These are phyloP conservation scores for Dugesia japonica DNA, from an alignment of 2,888 invertebrate genomes.

Conservation along the genomic window DNA sequence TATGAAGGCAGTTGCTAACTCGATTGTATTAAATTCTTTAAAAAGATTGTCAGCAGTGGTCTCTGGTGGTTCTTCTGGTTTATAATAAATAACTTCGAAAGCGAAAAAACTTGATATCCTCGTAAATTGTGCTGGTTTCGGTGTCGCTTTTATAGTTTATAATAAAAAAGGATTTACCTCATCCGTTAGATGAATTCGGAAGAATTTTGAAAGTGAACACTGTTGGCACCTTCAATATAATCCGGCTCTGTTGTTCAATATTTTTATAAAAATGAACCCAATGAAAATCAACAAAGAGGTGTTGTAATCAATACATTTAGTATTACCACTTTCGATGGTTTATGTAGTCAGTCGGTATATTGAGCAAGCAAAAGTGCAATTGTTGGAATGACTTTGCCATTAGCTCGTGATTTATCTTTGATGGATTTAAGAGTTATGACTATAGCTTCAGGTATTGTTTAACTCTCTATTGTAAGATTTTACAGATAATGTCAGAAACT, in stretches of 20 bases:
- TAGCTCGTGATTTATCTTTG: constrained; percentile 67
- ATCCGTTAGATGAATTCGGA: not conserved
- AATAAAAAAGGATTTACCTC: constrained; percentile 53
- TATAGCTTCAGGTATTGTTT: constrained; percentile 56
- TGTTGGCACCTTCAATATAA: constrained; percentile 79
- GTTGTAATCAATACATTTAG: constrained; percentile 86
- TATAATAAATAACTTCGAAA: constrained; percentile 57
- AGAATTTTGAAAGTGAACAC: constrained; percentile 53
- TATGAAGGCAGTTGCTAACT: too few species aligned
- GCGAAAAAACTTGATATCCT: constrained; percentile 69
- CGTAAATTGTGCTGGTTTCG: constrained; percentile 87
- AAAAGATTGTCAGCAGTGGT: not conserved
- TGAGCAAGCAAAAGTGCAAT: constrained; percentile 81
- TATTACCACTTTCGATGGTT: constrained; percentile 83
- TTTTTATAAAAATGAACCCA: constrained; percentile 68
- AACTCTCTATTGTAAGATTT: constrained; percentile 64
- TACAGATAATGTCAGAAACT: constrained; percentile 71
- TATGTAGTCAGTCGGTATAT: constrained; percentile 81
- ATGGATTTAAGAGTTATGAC: constrained; percentile 50
- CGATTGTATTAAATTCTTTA: not conserved
- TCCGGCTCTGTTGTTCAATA: constrained; percentile 63
- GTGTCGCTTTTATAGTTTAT: constrained; percentile 67
- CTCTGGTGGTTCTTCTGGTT: not conserved
- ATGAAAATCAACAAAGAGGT: constrained; percentile 69
- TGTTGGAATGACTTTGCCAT: constrained; percentile 79